These are phyloP conservation scores for Chrysemys picta DNA, from an alignment of 2,113 vertebrate species.

Conservation along the genomic window DNA sequence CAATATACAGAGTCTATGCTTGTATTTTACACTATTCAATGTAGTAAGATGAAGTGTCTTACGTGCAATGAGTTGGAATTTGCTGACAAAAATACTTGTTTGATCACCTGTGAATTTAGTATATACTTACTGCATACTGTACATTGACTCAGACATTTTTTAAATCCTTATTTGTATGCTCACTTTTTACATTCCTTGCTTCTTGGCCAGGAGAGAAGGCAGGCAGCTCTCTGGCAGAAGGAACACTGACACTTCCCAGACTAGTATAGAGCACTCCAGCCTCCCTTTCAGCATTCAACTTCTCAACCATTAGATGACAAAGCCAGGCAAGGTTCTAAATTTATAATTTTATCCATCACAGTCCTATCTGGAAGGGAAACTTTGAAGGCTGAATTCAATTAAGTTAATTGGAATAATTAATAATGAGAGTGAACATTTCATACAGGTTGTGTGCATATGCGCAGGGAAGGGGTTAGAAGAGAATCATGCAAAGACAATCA, in stretches of 20 bases:
- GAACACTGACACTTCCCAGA: not conserved
- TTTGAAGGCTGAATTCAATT: conserved; percentile 44
- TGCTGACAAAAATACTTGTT: not conserved
- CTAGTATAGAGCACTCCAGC: not conserved
- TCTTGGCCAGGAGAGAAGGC: not conserved
- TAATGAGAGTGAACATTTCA: conserved; percentile 40
- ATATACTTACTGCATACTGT: not conserved
- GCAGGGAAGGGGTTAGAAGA: not conserved
- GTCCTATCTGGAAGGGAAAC: conserved; percentile 37
- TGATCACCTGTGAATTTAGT: not conserved
- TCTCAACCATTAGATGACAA: not conserved
- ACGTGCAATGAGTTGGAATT: not conserved
- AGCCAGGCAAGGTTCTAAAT: conserved; percentile 27
- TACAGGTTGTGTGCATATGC: not conserved
- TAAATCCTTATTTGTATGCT: conserved; percentile 25
- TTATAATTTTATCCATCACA: conserved; percentile 3
- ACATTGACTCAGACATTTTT: not conserved
- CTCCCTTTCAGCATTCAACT: not conserved
- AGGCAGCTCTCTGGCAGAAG: conserved; percentile 6
- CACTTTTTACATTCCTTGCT: not conserved
- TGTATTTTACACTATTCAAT: not conserved
- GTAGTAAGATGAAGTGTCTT: not conserved
- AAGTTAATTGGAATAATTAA: conserved; percentile 39
- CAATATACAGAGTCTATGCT: not conserved
- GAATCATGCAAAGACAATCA: not conserved